Base-by-base conservation (phyloP, 2,797 vertebrate species). In the Tapirus indicus region DNA sequence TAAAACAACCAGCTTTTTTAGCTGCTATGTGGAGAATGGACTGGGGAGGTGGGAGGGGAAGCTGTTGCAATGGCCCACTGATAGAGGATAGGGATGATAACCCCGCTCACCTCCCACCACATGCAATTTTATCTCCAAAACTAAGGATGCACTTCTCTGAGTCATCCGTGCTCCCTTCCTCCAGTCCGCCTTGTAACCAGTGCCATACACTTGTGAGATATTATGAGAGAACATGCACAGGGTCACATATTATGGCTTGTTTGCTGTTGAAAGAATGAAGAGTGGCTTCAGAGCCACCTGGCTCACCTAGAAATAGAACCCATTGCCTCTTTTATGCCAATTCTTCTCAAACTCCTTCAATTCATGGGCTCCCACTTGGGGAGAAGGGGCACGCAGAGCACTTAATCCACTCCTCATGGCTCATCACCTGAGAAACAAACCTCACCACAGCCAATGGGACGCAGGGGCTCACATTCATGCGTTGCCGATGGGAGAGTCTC, bases 291-390 rank as follows among this genome's bases (percentile, higher is more conserved):
- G 60, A 79, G 27, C 27, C 27, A 41, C 4, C 29, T 38, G 69
- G 77, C 62, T 90, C 93, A 82, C n/a, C 82, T 77, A 52, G 78
- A 89, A 94, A 84, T 60, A 44, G 54, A 54, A 77, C 35, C 29
- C 21, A 10, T 56, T 49, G 29, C 29, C n/a, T 25, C 32, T 56
- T 74, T 69, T 49, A 32, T 13, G 58, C n/a, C 90, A 14, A 3
- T 64, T 88, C 41, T 91, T 77, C 49, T 60, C 64, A 41, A 68
- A 49, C 71, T 27, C 82, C 80, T 56, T 78, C 56, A 72, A 68
- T 13, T 49, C 71, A 16, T n/a, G 84, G 83, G 68, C 18, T 29
- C 9, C 68, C 74, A 10, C 68, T 3, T 75, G 25, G 49, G 58
- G 56, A 62, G 18, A 62, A 85, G 47, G 14, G 69, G 10, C 54